These are phyloP conservation scores for Lumbricus terrestris DNA, from an alignment of 2,888 invertebrate species.

Conservation along the genomic window DNA sequence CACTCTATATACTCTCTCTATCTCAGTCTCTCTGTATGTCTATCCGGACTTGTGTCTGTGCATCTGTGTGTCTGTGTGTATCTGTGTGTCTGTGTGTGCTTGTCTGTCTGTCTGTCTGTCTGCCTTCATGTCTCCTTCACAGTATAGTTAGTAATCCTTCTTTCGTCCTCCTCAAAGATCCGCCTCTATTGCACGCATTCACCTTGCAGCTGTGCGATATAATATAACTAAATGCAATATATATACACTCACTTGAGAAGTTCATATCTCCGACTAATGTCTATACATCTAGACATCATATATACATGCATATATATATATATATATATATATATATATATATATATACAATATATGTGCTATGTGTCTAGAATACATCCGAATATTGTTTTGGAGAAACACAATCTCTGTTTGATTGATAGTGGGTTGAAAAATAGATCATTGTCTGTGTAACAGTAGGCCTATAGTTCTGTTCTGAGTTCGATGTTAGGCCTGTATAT, in stretches of 20 bases:
- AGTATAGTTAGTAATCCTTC: too few species aligned
- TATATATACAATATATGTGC: not conserved
- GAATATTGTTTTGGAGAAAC: not conserved
- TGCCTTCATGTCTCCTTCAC: not conserved
- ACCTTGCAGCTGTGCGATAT: not conserved
- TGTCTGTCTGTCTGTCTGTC: not conserved
- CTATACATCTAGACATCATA: not conserved
- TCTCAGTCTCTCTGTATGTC: too few species aligned
- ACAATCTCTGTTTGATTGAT: not conserved
- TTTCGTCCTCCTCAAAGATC: not conserved
- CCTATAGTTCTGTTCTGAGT: not conserved
- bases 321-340: too few species aligned
- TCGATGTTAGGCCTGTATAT: not conserved
- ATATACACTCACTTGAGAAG: not conserved
- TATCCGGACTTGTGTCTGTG: not conserved
- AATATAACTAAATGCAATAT: not conserved
- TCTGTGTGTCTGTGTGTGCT: not conserved
- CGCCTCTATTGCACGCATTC: not conserved
- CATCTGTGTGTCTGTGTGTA: not conserved
- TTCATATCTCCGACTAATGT: not conserved
- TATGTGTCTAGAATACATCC: not conserved
- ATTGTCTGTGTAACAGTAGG: too few species aligned
- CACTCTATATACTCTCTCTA: too few species aligned
- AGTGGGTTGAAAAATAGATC: not conserved
- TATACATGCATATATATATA: too few species aligned